A percentile compares a stretch with the other conserved stretches of the same genome.
phyloP scores from a whole-genome alignment of 2,113 vertebrate genomes.

The Pelecanus crispus region DNA sequence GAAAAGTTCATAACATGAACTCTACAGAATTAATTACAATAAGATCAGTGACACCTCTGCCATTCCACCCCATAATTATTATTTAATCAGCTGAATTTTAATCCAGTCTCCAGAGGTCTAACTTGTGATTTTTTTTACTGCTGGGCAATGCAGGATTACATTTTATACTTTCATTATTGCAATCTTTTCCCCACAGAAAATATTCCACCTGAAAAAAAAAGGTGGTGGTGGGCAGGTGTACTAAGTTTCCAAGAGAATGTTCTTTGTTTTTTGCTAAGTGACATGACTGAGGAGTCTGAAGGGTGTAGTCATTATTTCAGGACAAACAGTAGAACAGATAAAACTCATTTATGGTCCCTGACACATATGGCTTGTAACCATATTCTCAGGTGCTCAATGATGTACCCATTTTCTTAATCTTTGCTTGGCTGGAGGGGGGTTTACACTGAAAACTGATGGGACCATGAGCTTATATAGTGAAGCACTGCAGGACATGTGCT shows the following conservation, averaged over 20 bases:
- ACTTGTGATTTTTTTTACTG: neutral
- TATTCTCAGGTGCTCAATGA: neutral
- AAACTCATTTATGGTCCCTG: neutral
- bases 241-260: neutral
- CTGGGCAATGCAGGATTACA: neutral
- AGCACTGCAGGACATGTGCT: neutral
- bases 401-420: neutral
- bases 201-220: neutral
- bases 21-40: neutral
- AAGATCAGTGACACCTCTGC: neutral
- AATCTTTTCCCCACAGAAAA: neutral
- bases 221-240: rapidly evolving
- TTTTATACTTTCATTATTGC: neutral
- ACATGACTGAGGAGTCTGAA: neutral
- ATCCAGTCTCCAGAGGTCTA: neutral
- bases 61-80: neutral
- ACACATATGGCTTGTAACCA: neutral
- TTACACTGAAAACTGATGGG: neutral
- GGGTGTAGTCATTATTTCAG: neutral
- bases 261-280: neutral
- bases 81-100: constrained; percentile 14
- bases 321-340: neutral
- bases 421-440: rapidly evolving
- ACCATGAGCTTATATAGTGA: neutral
- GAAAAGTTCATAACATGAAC: neutral